These are phyloP conservation scores for Anagrus nilaparvatae DNA, from an alignment of 1,140 invertebrate species.

Conservation along the genomic window DNA sequence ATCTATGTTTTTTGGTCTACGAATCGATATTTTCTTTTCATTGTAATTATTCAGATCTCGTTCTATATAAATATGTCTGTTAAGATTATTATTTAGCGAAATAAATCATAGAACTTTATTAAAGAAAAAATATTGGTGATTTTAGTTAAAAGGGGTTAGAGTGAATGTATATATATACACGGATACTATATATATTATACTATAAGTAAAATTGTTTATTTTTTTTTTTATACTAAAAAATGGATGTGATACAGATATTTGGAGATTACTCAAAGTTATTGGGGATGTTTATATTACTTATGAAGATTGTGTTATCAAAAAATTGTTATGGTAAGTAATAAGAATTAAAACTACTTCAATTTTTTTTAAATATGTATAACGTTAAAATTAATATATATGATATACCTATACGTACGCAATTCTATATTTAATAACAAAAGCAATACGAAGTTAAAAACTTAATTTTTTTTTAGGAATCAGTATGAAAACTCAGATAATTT, in stretches of 20 bases:
- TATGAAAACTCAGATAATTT: background rate
- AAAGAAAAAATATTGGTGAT: too few relatives aligned
- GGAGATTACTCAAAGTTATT: conserved; percentile 11
- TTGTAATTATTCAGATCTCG: too few relatives aligned
- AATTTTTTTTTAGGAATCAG: background rate
- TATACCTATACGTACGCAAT: background rate
- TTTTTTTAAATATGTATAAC: background rate
- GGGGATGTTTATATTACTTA: conserved; percentile 8
- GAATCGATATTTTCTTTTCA: too few relatives aligned
- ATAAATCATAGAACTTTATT: too few relatives aligned
- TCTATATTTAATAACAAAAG: background rate
- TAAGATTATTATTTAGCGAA: too few relatives aligned
- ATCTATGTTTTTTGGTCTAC: too few relatives aligned
- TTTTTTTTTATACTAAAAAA: too few relatives aligned
- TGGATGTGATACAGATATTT: conserved; percentile 12
- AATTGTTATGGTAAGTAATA: conserved; percentile 13
- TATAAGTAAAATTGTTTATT: too few relatives aligned
- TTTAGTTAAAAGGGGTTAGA: too few relatives aligned
- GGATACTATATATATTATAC: too few relatives aligned
- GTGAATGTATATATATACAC: too few relatives aligned
- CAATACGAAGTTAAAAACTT: background rate
- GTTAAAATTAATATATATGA: background rate
- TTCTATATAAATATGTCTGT: too few relatives aligned
- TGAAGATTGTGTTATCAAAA: conserved; percentile 8
- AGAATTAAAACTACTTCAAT: background rate